Evolutionary conservation across 2,797 vertebrate species (phyloP), one percentile per base, ranked within the genome.

Genomic region (Fringilla coelebs): DNA sequence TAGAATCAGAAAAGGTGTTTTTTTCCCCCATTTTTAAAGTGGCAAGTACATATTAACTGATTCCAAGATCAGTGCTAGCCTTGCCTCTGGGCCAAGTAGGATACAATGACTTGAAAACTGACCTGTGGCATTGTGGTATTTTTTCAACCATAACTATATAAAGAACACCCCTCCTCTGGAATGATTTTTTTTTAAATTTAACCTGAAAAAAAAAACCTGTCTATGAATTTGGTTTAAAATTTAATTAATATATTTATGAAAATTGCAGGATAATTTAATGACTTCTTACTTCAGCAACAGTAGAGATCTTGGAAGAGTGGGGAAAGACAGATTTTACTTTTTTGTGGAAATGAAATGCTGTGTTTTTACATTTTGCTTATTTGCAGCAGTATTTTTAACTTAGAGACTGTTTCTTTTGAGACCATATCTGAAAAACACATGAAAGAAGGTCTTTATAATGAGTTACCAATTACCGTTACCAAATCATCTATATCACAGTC

Each of bases 241-340:
- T 43, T 65, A 34, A 76, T 48, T 3, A 66, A 55, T 40, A 32
- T 26, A 22, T 51, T 74, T 63, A 31, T 52, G 2, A 60, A 81
- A 61, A 72, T 41, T 24, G 7, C 31, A 6, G 3, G 11, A 41
- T 57, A 52, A 68, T 45, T 83, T 57, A 52, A 3, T 20, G 22
- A 22, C 36, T 68, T 14, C 17, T 87, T 17, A 31, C 7, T 89
- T 65, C 22, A 85, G 10, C 32, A 58, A 7, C 29, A 51, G 36
- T 70, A 57, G 4, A 75, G 4, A 20, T 65, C 18, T 4, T 5
- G 21, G 18, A 9, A 10, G 2, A 15, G 2, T 3, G 8, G 6
- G 40, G 36, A 66, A 68, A 48, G 21, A 45, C 3, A 5, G 0
- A 62, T 70, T 87, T 65, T 8, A 21, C 3, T 4, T 3, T 34